These are phyloP conservation scores for Bombus confusus DNA, from an alignment of 1,140 invertebrate genomes.

Conservation along the genomic window DNA sequence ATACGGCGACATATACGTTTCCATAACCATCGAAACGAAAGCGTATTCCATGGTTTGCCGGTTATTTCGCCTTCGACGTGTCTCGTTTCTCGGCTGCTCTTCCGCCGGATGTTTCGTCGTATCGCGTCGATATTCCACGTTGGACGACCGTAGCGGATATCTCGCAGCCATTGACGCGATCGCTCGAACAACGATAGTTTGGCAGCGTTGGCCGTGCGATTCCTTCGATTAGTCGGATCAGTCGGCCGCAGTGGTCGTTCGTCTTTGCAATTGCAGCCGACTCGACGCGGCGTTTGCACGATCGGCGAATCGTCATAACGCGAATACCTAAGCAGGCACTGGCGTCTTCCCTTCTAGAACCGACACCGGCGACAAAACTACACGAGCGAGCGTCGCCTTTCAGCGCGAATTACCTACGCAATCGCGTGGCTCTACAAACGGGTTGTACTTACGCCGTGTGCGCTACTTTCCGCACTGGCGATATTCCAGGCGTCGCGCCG, in stretches of 20 bases:
- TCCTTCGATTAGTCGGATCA: too few relatives aligned
- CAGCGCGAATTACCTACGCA: neutral
- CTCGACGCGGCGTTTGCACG: neutral
- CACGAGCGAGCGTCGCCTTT: neutral
- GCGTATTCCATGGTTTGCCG: neutral
- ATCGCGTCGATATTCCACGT: neutral
- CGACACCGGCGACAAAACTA: too few relatives aligned
- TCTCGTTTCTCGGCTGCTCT: neutral
- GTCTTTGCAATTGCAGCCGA: too few relatives aligned
- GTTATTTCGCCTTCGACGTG: neutral
- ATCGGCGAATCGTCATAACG: neutral
- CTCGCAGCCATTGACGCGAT: neutral
- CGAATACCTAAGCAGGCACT: too few relatives aligned
- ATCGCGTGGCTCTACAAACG: conserved; percentile 1
- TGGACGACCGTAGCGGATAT: neutral
- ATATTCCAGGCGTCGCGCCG: conserved; percentile 57
- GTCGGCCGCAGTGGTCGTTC: too few relatives aligned
- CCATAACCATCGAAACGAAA: neutral
- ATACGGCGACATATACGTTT: neutral
- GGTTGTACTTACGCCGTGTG: conserved; percentile 24
- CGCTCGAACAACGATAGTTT: neutral
- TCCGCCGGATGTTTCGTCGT: neutral
- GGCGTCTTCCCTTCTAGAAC: too few relatives aligned
- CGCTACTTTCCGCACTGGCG: conserved; percentile 54
- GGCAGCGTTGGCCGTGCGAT: too few relatives aligned